These are phyloP conservation scores for Limnothrissa miodon DNA, from an alignment of 2,113 vertebrate species.

Conservation along the genomic window DNA sequence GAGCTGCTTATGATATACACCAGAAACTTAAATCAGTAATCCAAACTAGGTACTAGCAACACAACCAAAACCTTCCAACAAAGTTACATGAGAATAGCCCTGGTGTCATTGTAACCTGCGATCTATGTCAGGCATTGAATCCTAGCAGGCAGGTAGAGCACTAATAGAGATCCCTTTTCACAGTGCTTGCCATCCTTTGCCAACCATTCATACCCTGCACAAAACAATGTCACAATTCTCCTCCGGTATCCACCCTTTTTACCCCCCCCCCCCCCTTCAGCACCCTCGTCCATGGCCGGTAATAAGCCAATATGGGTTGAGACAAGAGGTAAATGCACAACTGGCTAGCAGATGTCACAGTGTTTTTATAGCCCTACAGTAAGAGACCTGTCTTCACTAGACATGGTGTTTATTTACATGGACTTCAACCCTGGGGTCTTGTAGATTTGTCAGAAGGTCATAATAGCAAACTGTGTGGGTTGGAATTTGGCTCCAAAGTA, in stretches of 20 bases:
- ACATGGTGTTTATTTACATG: neutral
- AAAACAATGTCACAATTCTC: conserved; percentile 27
- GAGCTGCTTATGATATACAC: conserved; percentile 16
- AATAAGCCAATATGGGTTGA: neutral
- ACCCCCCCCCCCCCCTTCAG: neutral
- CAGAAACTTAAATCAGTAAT: neutral
- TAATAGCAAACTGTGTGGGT: neutral
- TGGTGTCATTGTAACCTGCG: neutral
- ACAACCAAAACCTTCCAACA: neutral
- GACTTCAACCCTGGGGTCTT: conserved; percentile 12
- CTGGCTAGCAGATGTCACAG: conserved; percentile 5
- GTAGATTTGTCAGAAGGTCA: conserved; percentile 1
- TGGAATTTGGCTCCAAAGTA: neutral
- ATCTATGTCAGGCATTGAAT: conserved; percentile 11
- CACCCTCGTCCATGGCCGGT: too few relatives aligned
- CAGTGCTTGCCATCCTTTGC: neutral
- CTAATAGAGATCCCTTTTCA: neutral
- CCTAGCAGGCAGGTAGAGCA: conserved; percentile 20
- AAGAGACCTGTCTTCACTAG: neutral
- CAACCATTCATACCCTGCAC: conserved; percentile 13
- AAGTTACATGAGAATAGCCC: neutral
- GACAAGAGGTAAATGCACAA: neutral
- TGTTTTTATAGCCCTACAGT: neutral
- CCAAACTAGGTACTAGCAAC: neutral
- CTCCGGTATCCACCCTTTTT: neutral